phyloP scores from a whole-genome alignment of 2,888 invertebrate genomes.

The Drosophila sordidapex region DNA sequence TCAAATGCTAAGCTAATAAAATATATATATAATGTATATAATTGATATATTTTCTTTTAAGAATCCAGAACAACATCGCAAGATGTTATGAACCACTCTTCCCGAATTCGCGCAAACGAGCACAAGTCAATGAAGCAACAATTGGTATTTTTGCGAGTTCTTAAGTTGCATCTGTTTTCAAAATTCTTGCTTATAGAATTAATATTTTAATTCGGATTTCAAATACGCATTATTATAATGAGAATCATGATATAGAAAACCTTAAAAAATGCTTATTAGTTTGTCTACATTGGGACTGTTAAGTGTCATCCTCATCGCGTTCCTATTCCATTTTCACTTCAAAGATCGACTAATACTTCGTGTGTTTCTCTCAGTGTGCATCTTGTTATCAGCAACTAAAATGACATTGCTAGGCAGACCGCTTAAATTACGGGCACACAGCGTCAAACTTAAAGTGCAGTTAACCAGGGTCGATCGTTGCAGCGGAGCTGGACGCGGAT shows the following conservation, averaged over 20 bases:
- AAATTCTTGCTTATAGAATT: background rate
- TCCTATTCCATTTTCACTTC: background rate
- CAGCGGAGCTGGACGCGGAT: slow-evolving; percentile 5
- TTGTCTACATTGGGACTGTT: background rate
- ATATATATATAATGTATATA: no score
- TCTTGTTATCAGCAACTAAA: slow-evolving; percentile 71
- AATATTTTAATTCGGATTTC: background rate
- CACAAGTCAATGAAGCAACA: background rate
- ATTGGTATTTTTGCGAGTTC: background rate
- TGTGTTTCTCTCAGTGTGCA: slow-evolving; percentile 19
- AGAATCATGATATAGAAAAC: no score
- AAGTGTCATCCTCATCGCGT: background rate
- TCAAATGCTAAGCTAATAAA: background rate
- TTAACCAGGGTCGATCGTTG: slow-evolving; percentile 49
- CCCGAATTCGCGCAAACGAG: background rate
- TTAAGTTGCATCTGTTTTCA: background rate
- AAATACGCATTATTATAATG: background rate
- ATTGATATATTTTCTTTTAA: background rate
- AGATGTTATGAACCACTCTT: background rate
- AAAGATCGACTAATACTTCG: background rate
- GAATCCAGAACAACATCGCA: background rate
- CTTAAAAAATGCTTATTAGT: background rate
- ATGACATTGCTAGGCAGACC: slow-evolving; percentile 70
- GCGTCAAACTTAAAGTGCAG: slow-evolving; percentile 58
- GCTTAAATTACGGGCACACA: slow-evolving; percentile 75